Conservation (phyloP, 1,140 invertebrate species). For the Himalopsyche phryganea region DNA sequence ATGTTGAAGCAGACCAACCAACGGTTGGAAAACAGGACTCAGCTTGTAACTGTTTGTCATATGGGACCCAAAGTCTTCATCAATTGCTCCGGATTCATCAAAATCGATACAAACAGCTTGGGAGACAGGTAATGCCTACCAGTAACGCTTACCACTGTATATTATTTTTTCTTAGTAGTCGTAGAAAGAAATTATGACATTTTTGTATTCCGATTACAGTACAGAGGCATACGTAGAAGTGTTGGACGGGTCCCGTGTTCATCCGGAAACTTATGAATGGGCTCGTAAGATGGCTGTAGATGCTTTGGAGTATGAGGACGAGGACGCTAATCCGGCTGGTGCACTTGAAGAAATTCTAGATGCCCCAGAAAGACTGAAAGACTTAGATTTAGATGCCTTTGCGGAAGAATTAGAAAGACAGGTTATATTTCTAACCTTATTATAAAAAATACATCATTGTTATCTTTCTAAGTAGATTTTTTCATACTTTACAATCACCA, state of each 20-base stretch:
- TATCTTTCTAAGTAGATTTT: too few species aligned
- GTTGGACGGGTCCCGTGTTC: conserved; percentile 94
- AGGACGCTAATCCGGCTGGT: conserved; percentile 91
- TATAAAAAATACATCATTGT: too few species aligned
- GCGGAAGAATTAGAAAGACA: conserved; percentile 95
- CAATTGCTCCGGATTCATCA: conserved; percentile 98
- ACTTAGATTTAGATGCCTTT: conserved; percentile 97
- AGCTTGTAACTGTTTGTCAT: conserved; percentile 90
- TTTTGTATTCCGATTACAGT: conserved; percentile 38
- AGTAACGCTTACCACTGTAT: too few species aligned
- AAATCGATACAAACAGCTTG: conserved; percentile 93
- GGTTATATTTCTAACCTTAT: too few species aligned
- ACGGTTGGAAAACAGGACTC: conserved; percentile 89
- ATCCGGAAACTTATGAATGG: conserved; percentile 99
- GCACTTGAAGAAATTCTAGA: conserved; percentile 97
- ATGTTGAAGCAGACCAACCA: conserved; percentile 91
- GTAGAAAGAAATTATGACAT: too few species aligned
- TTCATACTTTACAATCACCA: too few species aligned
- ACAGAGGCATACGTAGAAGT: conserved; percentile 95
- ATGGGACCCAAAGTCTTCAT: conserved; percentile 99
- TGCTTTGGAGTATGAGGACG: conserved; percentile 96
- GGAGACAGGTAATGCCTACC: conserved; percentile 69
- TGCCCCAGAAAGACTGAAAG: conserved; percentile 91
- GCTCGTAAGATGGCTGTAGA: conserved; percentile 99
- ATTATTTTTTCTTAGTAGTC: too few species aligned